Evolutionary conservation across 2,797 vertebrate species (phyloP).

Genomic region (Balearica regulorum): DNA sequence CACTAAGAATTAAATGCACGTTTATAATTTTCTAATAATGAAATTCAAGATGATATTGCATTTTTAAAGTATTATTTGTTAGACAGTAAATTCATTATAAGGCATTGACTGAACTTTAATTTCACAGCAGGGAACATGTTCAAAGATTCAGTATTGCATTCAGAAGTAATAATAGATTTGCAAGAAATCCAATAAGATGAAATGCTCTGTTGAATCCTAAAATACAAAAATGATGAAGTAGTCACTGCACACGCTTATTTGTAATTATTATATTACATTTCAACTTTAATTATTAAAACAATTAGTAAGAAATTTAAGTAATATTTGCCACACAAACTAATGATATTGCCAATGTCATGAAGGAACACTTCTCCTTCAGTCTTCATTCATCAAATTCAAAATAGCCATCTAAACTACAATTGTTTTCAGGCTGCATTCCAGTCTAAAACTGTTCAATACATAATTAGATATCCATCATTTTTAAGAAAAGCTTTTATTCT

Average conservation of each 20-base stretch:
- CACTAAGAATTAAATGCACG: conserved; percentile 59
- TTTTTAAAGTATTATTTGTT: conserved; percentile 62
- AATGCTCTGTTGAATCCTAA: conserved; percentile 27
- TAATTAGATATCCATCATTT: neutral
- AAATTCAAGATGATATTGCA: conserved; percentile 57
- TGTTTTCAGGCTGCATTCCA: neutral
- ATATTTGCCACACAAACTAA: neutral
- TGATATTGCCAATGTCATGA: neutral
- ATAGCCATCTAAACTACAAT: neutral
- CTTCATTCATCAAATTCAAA: neutral
- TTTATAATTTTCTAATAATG: conserved; percentile 63
- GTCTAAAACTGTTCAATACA: neutral
- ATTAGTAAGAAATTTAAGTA: neutral
- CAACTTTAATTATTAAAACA: neutral
- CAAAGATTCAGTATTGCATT: conserved; percentile 35
- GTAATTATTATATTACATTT: conserved; percentile 10
- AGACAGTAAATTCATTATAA: conserved; percentile 54
- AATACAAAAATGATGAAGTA: neutral
- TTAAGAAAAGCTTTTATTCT: neutral
- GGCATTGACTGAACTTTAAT: conserved; percentile 56
- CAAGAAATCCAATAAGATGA: conserved; percentile 23
- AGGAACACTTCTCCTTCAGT: neutral
- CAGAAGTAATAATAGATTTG: conserved; percentile 47
- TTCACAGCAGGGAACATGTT: conserved; percentile 52
- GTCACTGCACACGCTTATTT: neutral